phyloP scores from a whole-genome alignment of 1,140 invertebrate species.

The Ctenoplectra terminalis region DNA sequence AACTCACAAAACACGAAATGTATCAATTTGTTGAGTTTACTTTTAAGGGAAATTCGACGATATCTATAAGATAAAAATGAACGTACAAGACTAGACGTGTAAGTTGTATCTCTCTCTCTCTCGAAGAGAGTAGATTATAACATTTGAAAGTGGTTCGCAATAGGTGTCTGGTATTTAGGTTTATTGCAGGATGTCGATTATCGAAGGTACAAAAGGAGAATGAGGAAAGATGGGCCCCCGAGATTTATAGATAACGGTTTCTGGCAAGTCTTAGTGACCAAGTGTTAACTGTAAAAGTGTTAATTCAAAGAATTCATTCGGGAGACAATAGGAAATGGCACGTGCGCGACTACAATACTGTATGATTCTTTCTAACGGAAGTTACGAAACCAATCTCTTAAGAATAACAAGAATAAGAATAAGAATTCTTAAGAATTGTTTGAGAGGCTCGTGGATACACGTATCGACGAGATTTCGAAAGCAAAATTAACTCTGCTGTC shows the following conservation, averaged over 20 bases:
- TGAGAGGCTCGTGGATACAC: too few species aligned
- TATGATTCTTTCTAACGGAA: neutral
- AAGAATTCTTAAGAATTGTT: too few species aligned
- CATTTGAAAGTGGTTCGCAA: conserved; percentile 13
- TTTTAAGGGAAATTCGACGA: neutral
- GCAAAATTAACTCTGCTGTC: too few species aligned
- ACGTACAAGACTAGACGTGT: neutral
- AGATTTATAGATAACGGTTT: conserved; percentile 29
- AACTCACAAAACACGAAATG: too few species aligned
- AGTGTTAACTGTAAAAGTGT: conserved; percentile 15
- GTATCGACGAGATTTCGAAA: too few species aligned
- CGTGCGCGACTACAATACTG: neutral
- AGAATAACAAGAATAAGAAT: too few species aligned
- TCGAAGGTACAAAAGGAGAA: neutral
- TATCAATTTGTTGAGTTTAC: neutral
- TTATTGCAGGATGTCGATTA: conserved; percentile 35
- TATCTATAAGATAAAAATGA: neutral
- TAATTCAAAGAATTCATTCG: conserved; percentile 5
- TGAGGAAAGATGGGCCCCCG: neutral
- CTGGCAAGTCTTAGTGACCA: neutral
- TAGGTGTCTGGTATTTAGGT: conserved; percentile 24
- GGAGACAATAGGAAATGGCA: conserved; percentile 3
- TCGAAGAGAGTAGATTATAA: neutral
- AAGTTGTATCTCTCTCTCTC: neutral
- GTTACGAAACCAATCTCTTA: neutral